A percentile compares a stretch with the other conserved stretches of the same genome.
These are phyloP conservation scores for Cantharis rustica DNA, from an alignment of 2,888 invertebrate species.

Conservation along the genomic window DNA sequence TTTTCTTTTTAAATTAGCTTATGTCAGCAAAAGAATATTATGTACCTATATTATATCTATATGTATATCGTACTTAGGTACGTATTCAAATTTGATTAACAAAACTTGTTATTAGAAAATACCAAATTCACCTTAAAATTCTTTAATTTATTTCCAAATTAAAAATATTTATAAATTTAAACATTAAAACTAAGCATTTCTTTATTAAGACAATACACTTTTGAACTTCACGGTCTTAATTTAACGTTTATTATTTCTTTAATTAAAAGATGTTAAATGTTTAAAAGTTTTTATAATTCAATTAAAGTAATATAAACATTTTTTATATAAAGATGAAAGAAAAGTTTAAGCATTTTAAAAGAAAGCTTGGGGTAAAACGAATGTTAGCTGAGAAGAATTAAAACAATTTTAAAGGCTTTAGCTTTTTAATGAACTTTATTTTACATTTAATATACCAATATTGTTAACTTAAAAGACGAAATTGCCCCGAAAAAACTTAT, in stretches of 20 bases:
- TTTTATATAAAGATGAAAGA: background rate
- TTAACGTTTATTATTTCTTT: background rate
- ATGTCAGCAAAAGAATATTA: conserved; percentile 2
- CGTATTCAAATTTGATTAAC: conserved; percentile 15
- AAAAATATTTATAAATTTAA: background rate
- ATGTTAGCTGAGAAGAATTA: conserved; percentile 33
- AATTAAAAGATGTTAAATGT: background rate
- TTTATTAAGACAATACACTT: background rate
- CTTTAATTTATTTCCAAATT: background rate
- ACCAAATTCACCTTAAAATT: background rate
- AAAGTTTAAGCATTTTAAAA: background rate
- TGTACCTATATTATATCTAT: background rate
- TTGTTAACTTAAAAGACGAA: background rate
- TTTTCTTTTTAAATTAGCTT: conserved; percentile 15
- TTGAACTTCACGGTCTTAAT: background rate
- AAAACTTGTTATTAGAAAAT: background rate
- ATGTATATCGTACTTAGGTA: background rate
- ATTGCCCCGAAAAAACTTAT: background rate
- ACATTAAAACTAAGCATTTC: background rate
- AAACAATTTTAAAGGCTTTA: conserved; percentile 34
- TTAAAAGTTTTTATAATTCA: background rate
- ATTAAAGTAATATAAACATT: background rate
- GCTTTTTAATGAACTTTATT: background rate
- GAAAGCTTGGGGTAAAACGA: conserved; percentile 31
- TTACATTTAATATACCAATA: background rate